Conservation (phyloP, 1,140 invertebrate genomes). For the Hermatobates lingyangjiaoensis region DNA sequence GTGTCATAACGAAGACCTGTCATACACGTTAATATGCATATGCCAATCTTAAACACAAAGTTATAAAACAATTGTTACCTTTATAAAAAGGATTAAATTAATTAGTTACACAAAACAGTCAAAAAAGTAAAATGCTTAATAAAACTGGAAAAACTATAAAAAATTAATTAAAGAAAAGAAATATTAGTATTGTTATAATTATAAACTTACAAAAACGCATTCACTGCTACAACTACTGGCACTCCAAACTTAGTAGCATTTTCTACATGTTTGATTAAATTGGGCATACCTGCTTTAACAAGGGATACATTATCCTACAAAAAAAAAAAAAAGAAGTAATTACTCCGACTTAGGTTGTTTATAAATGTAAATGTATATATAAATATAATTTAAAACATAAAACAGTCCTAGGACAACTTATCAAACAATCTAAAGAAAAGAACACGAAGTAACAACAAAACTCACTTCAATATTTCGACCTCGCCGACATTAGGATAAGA, state of each 20-base stretch:
- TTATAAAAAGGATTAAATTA: not conserved
- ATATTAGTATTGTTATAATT: not conserved
- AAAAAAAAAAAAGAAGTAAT: slow-evolving; percentile 18
- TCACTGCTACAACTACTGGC: slow-evolving; percentile 90
- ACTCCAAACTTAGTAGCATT: slow-evolving; percentile 81
- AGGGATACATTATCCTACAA: slow-evolving; percentile 70
- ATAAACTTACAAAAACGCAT: slow-evolving; percentile 54
- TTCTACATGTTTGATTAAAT: slow-evolving; percentile 84
- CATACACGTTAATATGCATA: too few species aligned
- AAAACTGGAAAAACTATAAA: not conserved
- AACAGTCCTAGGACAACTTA: not conserved
- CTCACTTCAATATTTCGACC: not conserved
- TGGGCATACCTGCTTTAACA: slow-evolving; percentile 71
- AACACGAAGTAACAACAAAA: not conserved
- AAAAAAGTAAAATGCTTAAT: not conserved
- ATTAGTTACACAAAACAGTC: not conserved
- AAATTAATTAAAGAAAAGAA: not conserved
- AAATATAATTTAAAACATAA: not conserved
- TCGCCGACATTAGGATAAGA: not conserved
- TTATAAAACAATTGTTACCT: not conserved
- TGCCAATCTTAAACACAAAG: not conserved
- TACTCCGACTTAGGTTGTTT: slow-evolving; percentile 9
- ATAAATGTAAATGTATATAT: not conserved
- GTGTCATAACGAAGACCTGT: too few species aligned
- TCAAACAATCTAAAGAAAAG: not conserved